phyloP scores from a whole-genome alignment of 1,140 invertebrate genomes.

The Saccostrea glomerata region DNA sequence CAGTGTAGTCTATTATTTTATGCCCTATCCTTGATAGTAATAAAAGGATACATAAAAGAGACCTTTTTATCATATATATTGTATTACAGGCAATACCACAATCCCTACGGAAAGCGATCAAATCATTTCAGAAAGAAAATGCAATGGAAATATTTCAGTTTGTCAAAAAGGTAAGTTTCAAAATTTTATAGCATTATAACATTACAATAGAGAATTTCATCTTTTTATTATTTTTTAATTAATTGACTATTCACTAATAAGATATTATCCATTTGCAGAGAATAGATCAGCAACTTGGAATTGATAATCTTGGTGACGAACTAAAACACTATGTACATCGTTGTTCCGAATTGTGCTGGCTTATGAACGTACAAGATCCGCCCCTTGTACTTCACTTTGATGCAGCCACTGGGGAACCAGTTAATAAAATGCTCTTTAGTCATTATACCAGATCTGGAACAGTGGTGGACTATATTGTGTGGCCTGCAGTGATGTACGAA shows the following conservation, averaged over 20 bases:
- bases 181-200: not conserved
- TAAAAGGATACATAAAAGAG: no score
- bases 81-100: not conserved
- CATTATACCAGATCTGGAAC: conserved; percentile 24
- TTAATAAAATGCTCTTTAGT: conserved; percentile 1
- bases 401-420: not conserved
- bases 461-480: conserved; percentile 40
- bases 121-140: not conserved
- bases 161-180: conserved; percentile 2
- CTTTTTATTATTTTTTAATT: no score
- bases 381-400: conserved; percentile 11
- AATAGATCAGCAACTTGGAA: not conserved
- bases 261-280: not conserved
- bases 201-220: no score
- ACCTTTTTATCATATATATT: no score
- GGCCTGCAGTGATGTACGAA: conserved; percentile 43
- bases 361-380: conserved; percentile 49
- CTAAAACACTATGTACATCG: not conserved
- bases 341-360: conserved; percentile 14
- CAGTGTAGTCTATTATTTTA: no score
- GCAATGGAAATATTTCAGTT: not conserved
- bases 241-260: no score
- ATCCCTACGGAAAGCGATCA: not conserved
- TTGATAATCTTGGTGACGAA: not conserved
- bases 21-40: no score